phyloP scores from a whole-genome alignment of 2,113 vertebrate genomes.

The Gambusia affinis region DNA sequence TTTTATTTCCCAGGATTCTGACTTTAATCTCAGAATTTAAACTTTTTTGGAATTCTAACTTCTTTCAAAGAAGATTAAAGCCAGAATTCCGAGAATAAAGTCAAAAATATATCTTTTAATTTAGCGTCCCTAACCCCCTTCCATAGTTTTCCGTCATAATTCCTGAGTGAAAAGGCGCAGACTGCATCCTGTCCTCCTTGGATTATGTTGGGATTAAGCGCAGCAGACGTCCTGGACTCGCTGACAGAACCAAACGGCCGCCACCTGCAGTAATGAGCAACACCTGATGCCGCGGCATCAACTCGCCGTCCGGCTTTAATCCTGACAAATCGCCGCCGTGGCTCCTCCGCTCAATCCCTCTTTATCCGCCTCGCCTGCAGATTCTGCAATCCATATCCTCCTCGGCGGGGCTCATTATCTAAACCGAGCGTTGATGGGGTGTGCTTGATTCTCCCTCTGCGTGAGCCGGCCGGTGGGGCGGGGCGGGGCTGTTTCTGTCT shows the following conservation, averaged over 20 bases:
- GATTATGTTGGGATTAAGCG: not conserved
- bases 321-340: slow-evolving; percentile 48
- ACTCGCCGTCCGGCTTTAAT: slow-evolving; percentile 32
- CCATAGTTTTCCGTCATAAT: not conserved
- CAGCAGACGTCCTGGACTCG: not conserved
- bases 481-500: slow-evolving; percentile 1
- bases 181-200: not conserved
- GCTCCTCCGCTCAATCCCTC: slow-evolving; percentile 36
- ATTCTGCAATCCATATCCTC: slow-evolving; percentile 33
- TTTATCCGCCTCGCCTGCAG: slow-evolving; percentile 36
- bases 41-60: too few relatives aligned
- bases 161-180: not conserved
- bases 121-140: too few relatives aligned
- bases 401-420: slow-evolving; percentile 48
- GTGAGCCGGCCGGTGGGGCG: slow-evolving; percentile 18
- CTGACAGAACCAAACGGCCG: not conserved
- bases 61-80: too few relatives aligned
- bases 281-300: slow-evolving; percentile 24
- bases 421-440: slow-evolving; percentile 47
- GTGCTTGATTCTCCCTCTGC: slow-evolving; percentile 7
- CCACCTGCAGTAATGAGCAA: slow-evolving; percentile 21
- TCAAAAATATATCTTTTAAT: too few relatives aligned
- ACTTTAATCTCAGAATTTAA: too few relatives aligned
- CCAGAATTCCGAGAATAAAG: too few relatives aligned
- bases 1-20: too few relatives aligned